A percentile compares a stretch with the other conserved stretches of the same genome.
Evolutionary conservation across 2,888 invertebrate species (phyloP).

Genomic region (Drosophila bunnanda): DNA sequence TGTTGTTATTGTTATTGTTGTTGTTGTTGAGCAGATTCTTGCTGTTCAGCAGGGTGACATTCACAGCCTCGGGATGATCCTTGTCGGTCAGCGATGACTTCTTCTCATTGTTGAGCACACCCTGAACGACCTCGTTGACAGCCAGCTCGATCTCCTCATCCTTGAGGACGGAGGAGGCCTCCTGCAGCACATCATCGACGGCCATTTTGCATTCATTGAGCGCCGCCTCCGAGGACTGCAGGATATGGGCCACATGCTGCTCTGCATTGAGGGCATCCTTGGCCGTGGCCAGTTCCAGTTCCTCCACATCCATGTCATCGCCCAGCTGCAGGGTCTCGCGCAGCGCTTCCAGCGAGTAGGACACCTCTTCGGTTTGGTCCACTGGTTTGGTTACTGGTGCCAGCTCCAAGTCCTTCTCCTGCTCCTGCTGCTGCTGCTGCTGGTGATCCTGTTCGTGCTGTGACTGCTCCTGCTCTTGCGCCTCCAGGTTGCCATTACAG

Average conservation of each 20-base stretch:
- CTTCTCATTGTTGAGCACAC: conserved; percentile 85
- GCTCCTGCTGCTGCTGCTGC: not conserved
- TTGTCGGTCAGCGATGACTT: conserved; percentile 50
- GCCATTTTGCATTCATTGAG: conserved; percentile 85
- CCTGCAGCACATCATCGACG: conserved; percentile 77
- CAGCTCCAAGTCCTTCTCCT: not conserved
- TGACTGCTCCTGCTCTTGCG: conserved; percentile 9
- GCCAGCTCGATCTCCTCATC: conserved; percentile 86
- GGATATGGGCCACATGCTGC: conserved; percentile 86
- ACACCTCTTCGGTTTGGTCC: not conserved
- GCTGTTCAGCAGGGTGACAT: conserved; percentile 79
- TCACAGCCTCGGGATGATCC: conserved; percentile 40
- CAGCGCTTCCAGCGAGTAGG: conserved; percentile 51
- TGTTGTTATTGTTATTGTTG: conserved; percentile 58
- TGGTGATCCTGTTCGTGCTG: not conserved
- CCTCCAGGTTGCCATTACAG: conserved; percentile 70
- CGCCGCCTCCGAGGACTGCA: conserved; percentile 86
- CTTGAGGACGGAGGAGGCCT: conserved; percentile 85
- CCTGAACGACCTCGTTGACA: conserved; percentile 86
- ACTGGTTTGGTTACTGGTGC: not conserved
- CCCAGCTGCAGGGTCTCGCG: conserved; percentile 85
- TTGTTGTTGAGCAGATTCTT: conserved; percentile 82
- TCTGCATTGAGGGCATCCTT: conserved; percentile 84
- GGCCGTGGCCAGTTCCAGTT: conserved; percentile 73
- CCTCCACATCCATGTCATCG: conserved; percentile 78